Evolutionary conservation across 2,888 invertebrate species (phyloP).

Genomic region (Paralinhomoeus sp.): DNA sequence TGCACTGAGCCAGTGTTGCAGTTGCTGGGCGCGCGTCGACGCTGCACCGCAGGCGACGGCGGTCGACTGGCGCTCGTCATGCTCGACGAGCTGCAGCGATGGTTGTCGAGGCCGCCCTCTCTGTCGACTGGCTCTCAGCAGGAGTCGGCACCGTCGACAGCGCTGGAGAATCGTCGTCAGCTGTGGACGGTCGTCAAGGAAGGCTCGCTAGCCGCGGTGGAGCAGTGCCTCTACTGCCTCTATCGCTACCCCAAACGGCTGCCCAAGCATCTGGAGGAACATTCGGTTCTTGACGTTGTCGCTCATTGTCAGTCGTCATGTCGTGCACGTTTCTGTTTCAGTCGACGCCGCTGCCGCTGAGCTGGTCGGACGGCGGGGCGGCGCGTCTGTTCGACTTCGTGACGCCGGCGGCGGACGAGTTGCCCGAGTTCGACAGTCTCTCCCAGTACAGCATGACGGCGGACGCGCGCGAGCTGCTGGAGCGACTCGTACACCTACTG

Average conservation of each 20-base stretch:
- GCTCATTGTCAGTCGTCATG: no score
- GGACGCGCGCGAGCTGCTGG: slow-evolving; percentile 2
- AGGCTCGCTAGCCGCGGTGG: slow-evolving; percentile 51
- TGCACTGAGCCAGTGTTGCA: no score
- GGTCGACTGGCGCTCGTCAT: not conserved
- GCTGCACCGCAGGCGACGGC: slow-evolving; percentile 1
- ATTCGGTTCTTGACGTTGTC: not conserved
- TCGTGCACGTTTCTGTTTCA: no score
- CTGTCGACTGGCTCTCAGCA: no score
- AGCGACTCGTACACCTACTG: slow-evolving; percentile 8
- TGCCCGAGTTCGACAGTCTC: slow-evolving; percentile 7
- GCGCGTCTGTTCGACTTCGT: slow-evolving; percentile 4
- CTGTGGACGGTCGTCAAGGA: slow-evolving; percentile 10
- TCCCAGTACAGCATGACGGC: slow-evolving; percentile 1
- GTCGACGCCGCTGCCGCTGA: not conserved
- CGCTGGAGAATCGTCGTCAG: not conserved
- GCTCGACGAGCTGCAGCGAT: not conserved
- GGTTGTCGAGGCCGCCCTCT: no score
- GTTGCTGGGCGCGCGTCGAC: not conserved
- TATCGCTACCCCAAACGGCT: slow-evolving; percentile 24
- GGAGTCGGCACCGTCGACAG: no score
- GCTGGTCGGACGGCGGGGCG: slow-evolving; percentile 1
- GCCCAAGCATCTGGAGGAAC: slow-evolving; percentile 1
- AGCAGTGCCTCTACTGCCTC: slow-evolving; percentile 55
- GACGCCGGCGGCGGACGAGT: not conserved